Evolutionary conservation across 2,113 vertebrate genomes (phyloP).

Genomic region (Cyanocitta stelleri): DNA sequence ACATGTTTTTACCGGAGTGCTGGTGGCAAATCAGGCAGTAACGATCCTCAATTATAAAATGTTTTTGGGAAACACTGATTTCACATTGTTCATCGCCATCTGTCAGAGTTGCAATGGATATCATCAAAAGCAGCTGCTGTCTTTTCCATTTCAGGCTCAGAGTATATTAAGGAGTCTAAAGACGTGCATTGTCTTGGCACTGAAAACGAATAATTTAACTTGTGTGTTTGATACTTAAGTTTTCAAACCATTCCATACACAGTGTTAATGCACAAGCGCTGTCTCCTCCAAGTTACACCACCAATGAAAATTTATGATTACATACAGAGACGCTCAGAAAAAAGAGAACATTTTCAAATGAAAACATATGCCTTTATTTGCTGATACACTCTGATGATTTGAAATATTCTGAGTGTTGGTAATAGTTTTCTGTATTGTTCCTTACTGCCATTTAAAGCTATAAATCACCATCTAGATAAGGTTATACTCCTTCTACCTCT

Average conservation of each 20-base stretch:
- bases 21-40: conserved; percentile 11
- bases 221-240: neutral
- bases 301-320: neutral
- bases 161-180: neutral
- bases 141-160: conserved; percentile 10
- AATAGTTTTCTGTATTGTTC: neutral
- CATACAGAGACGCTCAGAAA: neutral
- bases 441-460: neutral
- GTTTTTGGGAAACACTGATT: conserved; percentile 47
- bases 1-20: conserved; percentile 29
- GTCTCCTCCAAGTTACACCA: neutral
- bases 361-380: neutral
- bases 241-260: neutral
- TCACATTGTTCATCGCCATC: conserved; percentile 37
- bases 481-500: neutral
- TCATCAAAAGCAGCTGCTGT: conserved; percentile 35
- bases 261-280: neutral
- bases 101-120: neutral
- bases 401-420: neutral
- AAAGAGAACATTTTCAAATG: neutral
- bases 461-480: neutral
- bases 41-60: neutral
- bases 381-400: neutral
- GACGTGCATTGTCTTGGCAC: neutral
- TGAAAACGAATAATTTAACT: neutral